phyloP scores from a whole-genome alignment of 1,140 invertebrate genomes.

The Asobara japonica region DNA sequence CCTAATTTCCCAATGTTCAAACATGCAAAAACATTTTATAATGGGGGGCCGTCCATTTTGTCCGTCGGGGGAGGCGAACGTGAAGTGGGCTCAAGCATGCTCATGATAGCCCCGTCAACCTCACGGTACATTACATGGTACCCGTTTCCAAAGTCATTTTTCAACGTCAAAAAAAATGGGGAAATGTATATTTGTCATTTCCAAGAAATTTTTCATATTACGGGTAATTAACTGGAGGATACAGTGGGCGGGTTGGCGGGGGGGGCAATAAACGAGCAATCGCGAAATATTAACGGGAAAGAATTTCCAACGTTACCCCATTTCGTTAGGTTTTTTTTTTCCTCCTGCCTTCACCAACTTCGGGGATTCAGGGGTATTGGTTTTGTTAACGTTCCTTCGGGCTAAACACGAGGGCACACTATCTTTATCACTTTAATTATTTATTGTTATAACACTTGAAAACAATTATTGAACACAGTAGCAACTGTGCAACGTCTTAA shows the following conservation, averaged over 20 bases:
- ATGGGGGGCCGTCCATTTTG: slow-evolving; percentile 69
- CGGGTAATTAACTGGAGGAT: too few relatives aligned
- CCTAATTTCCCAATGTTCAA: slow-evolving; percentile 6
- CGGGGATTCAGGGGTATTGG: slow-evolving; percentile 47
- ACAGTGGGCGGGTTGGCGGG: too few relatives aligned
- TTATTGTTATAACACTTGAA: slow-evolving; percentile 48
- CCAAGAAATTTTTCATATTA: too few relatives aligned
- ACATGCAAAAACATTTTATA: slow-evolving; percentile 54
- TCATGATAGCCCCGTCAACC: slow-evolving; percentile 63
- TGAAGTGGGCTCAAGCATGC: slow-evolving; percentile 66
- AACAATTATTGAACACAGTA: slow-evolving; percentile 54
- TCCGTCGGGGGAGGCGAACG: slow-evolving; percentile 68
- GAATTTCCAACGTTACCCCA: slow-evolving; percentile 64
- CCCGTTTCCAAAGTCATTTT: slow-evolving; percentile 1
- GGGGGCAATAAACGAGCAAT: too few relatives aligned
- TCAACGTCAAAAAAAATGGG: neutral
- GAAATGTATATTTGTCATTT: too few relatives aligned
- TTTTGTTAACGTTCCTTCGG: slow-evolving; percentile 52
- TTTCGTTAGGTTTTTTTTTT: slow-evolving; percentile 61
- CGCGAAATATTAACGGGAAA: slow-evolving; percentile 51
- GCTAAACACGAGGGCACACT: slow-evolving; percentile 51
- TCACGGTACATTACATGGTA: slow-evolving; percentile 37
- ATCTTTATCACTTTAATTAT: slow-evolving; percentile 48
- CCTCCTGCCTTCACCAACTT: slow-evolving; percentile 62
- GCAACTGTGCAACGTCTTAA: slow-evolving; percentile 52